Evolutionary conservation across 1,140 invertebrate species (phyloP).

Genomic region (Cotesia typhae): DNA sequence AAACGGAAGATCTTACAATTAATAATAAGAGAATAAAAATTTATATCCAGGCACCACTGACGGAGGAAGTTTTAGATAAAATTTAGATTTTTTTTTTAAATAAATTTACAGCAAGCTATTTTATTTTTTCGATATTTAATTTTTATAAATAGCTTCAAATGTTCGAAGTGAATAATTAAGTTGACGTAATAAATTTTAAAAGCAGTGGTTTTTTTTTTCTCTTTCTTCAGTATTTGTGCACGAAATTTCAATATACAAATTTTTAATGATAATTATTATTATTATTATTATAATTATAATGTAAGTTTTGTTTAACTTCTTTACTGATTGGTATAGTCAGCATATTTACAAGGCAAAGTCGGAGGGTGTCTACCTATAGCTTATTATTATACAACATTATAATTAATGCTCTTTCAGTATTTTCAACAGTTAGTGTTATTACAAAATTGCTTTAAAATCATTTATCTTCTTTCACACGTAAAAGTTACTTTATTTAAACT

Average conservation of each 20-base stretch:
- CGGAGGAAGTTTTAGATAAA: conserved; percentile 32
- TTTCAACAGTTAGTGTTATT: conserved; percentile 24
- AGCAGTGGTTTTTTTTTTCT: conserved; percentile 35
- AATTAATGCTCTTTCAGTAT: conserved; percentile 17
- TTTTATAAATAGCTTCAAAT: conserved; percentile 27
- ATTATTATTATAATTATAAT: conserved; percentile 19
- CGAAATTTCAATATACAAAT: conserved; percentile 31
- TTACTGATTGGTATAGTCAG: conserved; percentile 29
- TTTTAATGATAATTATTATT: conserved; percentile 30
- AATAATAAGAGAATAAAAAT: conserved; percentile 35
- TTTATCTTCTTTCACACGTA: conserved; percentile 7
- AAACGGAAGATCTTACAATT: conserved; percentile 51
- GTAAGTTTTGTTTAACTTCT: background rate
- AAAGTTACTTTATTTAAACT: background rate
- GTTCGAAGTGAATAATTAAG: conserved; percentile 32
- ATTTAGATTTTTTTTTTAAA: conserved; percentile 15
- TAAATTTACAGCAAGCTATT: conserved; percentile 4
- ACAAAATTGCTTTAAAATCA: conserved; percentile 31
- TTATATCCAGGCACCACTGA: conserved; percentile 34
- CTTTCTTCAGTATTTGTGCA: conserved; percentile 37
- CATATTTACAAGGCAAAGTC: conserved; percentile 40
- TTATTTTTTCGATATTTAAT: conserved; percentile 19
- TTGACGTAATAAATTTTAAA: conserved; percentile 5
- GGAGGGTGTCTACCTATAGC: conserved; percentile 11
- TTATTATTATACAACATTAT: conserved; percentile 17